Evolutionary conservation across 2,113 vertebrate species (phyloP).

Genomic region (Amia ocellicauda): DNA sequence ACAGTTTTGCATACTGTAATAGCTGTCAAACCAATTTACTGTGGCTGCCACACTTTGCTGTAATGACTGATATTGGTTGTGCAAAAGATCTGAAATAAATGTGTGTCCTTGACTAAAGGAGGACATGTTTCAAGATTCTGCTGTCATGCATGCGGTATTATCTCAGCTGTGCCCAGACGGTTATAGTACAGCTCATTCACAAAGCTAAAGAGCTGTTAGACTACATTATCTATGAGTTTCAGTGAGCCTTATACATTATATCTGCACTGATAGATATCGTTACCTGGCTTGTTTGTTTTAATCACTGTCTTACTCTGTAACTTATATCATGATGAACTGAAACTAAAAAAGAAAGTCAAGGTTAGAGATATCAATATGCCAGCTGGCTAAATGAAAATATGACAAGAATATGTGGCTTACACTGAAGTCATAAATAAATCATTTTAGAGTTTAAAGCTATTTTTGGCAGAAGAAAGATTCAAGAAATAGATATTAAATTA

Average conservation of each 20-base stretch:
- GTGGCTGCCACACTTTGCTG: neutral
- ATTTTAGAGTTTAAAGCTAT: too few relatives aligned
- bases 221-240: constrained; percentile 1
- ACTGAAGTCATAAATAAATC: too few relatives aligned
- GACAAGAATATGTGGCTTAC: too few relatives aligned
- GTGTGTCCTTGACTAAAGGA: neutral
- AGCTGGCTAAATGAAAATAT: too few relatives aligned
- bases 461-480: too few relatives aligned
- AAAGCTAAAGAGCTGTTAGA: neutral
- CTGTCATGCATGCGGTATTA: neutral
- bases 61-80: too few relatives aligned
- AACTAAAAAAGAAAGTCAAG: too few relatives aligned
- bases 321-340: too few relatives aligned
- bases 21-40: neutral
- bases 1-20: neutral
- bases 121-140: neutral
- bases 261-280: neutral
- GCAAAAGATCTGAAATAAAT: neutral
- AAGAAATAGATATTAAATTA: too few relatives aligned
- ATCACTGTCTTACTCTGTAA: neutral
- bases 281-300: neutral
- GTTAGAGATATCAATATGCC: too few relatives aligned
- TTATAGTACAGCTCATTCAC: neutral
- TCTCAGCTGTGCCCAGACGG: neutral
- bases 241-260: neutral